Evolutionary conservation across 2,888 invertebrate species (phyloP).

Genomic region (Volucella bombylans): DNA sequence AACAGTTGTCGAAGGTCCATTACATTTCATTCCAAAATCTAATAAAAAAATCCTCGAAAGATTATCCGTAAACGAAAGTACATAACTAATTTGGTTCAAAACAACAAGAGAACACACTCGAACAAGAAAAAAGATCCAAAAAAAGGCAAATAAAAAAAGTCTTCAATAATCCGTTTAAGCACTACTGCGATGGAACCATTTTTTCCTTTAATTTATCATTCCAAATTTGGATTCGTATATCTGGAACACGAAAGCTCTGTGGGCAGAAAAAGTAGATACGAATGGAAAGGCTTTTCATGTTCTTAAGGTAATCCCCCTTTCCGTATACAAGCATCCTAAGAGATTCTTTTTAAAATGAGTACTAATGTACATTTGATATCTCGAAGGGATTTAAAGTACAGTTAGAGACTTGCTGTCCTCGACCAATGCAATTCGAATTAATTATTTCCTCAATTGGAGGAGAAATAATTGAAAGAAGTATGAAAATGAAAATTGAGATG

Average conservation of each 20-base stretch:
- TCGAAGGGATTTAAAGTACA: not conserved
- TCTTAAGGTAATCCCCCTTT: constrained; percentile 4
- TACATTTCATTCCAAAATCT: not conserved
- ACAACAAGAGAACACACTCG: not conserved
- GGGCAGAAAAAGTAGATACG: constrained; percentile 1
- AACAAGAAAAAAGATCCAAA: not conserved
- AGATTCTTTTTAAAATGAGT: not conserved
- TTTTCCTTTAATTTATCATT: not conserved
- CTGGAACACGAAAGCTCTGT: constrained; percentile 13
- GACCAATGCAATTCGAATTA: not conserved
- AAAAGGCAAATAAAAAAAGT: not conserved
- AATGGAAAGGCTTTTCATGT: constrained; percentile 29
- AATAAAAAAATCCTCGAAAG: not conserved
- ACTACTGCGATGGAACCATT: not conserved
- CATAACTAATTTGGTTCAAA: not conserved
- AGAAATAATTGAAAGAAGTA: not conserved
- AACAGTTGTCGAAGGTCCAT: not conserved
- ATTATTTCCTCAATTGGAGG: constrained; percentile 12
- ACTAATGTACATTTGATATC: not conserved
- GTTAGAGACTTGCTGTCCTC: not conserved
- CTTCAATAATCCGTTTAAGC: constrained; percentile 17
- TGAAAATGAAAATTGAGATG: too few relatives aligned
- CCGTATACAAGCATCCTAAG: constrained; percentile 21
- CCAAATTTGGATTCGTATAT: constrained; percentile 16
- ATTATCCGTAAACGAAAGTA: not conserved